Percentiles rank a stretch among this genome's conserved stretches.
phyloP scores from a whole-genome alignment of 2,113 vertebrate species.

The Microcebus griseorufus region DNA sequence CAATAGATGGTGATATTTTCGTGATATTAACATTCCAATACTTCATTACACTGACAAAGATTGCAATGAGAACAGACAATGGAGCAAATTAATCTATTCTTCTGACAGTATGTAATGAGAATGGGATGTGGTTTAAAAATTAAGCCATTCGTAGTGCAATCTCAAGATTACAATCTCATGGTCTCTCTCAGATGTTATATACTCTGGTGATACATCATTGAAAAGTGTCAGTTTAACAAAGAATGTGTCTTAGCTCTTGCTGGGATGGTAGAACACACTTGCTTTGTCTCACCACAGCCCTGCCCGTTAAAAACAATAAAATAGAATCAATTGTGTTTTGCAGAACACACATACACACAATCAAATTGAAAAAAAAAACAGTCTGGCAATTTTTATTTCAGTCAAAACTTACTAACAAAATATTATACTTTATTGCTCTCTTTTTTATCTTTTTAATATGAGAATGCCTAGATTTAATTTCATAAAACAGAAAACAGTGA shows the following conservation, averaged over 20 bases:
- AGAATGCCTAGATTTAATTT: slow-evolving; percentile 39
- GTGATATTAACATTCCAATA: slow-evolving; percentile 44
- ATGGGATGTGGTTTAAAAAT: slow-evolving; percentile 61
- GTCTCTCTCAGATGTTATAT: slow-evolving; percentile 18
- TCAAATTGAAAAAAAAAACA: not conserved
- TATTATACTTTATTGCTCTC: not conserved
- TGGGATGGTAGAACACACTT: not conserved
- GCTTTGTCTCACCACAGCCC: slow-evolving; percentile 47
- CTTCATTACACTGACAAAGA: slow-evolving; percentile 55
- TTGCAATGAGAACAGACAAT: slow-evolving; percentile 56
- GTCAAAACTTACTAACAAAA: slow-evolving; percentile 29
- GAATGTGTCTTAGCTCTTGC: slow-evolving; percentile 28
- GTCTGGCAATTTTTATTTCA: not conserved
- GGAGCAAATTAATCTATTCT: slow-evolving; percentile 65
- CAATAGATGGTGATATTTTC: slow-evolving; percentile 41
- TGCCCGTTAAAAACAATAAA: slow-evolving; percentile 22
- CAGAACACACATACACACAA: not conserved
- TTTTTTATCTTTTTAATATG: not conserved
- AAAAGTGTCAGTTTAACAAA: slow-evolving; percentile 62
- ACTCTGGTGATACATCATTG: slow-evolving; percentile 36
- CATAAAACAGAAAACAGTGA: slow-evolving; percentile 8
- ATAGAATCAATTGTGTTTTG: slow-evolving; percentile 27
- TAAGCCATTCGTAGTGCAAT: slow-evolving; percentile 51
- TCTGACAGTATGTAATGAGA: slow-evolving; percentile 65
- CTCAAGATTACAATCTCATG: slow-evolving; percentile 56